A percentile compares a stretch with the other conserved stretches of the same genome.
Conservation (phyloP, 23 tunicate genomes). For the Corella eumyota region DNA sequence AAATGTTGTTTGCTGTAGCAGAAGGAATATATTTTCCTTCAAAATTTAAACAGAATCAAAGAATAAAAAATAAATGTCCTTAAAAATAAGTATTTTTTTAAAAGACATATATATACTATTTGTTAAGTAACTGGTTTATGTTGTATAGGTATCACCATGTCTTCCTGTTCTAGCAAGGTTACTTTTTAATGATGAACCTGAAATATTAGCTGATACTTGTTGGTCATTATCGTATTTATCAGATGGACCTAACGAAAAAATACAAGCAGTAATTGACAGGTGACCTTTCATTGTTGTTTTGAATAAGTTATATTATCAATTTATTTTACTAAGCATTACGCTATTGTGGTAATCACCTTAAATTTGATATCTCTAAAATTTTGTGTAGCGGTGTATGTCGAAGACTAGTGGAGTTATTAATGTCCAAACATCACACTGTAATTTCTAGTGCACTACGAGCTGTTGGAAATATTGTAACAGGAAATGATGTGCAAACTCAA, state of each 20-base stretch:
- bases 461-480: conserved; percentile 96
- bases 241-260: conserved; percentile 77
- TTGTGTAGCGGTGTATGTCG: conserved; percentile 72
- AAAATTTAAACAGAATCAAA: no score
- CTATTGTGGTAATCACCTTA: not conserved
- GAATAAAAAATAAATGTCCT: no score
- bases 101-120: no score
- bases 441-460: conserved; percentile 94
- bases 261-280: conserved; percentile 74
- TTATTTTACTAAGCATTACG: not conserved
- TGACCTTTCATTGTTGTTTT: not conserved
- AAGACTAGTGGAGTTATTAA: conserved; percentile 67
- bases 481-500: conserved; percentile 88
- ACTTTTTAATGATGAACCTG: conserved; percentile 50
- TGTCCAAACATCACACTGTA: conserved; percentile 40
- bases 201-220: conserved; percentile 69
- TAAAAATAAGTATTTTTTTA: no score
- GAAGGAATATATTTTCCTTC: no score
- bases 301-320: not conserved
- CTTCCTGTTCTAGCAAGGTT: conserved; percentile 58
- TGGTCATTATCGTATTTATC: conserved; percentile 95
- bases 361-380: no score
- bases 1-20: no score
- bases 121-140: no score
- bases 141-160: conserved; percentile 38